Evolutionary conservation across 2,113 vertebrate species (phyloP), one percentile per base, ranked within the genome.

Genomic region (Oophaga pumilio): DNA sequence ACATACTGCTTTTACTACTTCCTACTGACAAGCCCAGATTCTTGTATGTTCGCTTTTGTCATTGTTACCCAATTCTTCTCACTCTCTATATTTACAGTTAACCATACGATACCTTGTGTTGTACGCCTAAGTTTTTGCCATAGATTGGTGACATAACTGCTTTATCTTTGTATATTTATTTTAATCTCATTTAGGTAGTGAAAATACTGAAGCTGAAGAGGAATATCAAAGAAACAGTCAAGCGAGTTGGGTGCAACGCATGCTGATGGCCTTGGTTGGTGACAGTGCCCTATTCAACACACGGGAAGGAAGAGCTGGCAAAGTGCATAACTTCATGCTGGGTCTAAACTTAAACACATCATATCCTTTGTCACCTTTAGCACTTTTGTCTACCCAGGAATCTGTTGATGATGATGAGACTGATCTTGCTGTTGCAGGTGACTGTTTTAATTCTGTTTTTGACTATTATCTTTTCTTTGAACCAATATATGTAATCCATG

Each of bases 301-400:
- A 1, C 93, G 98, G 77, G 97, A 99, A 91, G 98, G 98, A 5
- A 95, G 98, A 0, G 98, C 98, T 0, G 97, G 98, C 20, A 99
- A 99, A 92, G 98, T 99, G 74, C 97, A 99, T 92, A 99, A 99
- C 93, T 99, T 99, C 93, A 99, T 99, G 98, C 86, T 99, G 93
- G 97, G 98, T 52, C 91, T 99, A 87, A 98, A 98, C 91, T 95
- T 99, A 89, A 98, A 97, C 89, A 95, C 95, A 7, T 95, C 91
- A 59, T 95, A 96, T 22, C 97, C 96, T 0, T 91, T 95, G 68
- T 97, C 97, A 33, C 96, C 96, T 0, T 81, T 94, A 56, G 89
- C 88, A 43, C 94, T 94, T 13, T 50, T 95, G 0, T 11, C 71
- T 0, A 89, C 84, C 0, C 91, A 94, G n/a, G 90, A 92, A 2